Base-by-base conservation (phyloP, 2,113 vertebrate species). In the Forbesichthys agassizii region DNA sequence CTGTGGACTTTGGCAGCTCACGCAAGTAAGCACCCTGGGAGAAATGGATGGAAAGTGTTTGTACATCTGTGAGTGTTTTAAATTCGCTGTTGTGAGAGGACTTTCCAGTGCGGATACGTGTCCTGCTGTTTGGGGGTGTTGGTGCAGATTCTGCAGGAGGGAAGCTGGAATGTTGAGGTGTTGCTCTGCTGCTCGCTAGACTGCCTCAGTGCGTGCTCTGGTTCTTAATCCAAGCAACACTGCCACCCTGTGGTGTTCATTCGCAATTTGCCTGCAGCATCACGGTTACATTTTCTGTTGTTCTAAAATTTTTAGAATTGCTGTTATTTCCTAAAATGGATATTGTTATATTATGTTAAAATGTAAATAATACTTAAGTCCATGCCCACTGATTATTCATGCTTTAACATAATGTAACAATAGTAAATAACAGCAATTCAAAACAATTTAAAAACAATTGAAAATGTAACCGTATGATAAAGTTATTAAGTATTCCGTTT, bases 1-100 rank as follows among this genome's bases (percentile, higher is more conserved):
- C 96, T 9, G 97, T 99, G 91, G 98, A 97, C 75, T 99, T 99
- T 89, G 96, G 97, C 90, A 96, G 95, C 91, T 95, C 95, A 66
- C 95, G 97, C 90, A 99, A 98, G 98, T 99, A 95, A 95, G 95
- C 68, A 18, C 33, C 10, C 33, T 16, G 20, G 46, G 14, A 12
- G n/a, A 8, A 12, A 47, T 14, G 12, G 48, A 16, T 14, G 33
- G 10, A 9, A 8, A 57, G 52, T 12, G 9, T 0, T 57, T 66
- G 59, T 4, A 42, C 49, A 59, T 70, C 60, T 53, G 33, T 57
- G 14, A 69, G 49, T 65, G 42, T 47, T 47, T 80, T 63, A 10
- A 56, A 79, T 47, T 63, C 27, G 33, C n/a, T 67, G 60, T 52
- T 68, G 33, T 33, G 60, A 64, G 53, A 62, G 18, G 14, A 67